Base-by-base conservation (phyloP, 2,888 invertebrate genomes). In the Nymphalis polychloros region DNA sequence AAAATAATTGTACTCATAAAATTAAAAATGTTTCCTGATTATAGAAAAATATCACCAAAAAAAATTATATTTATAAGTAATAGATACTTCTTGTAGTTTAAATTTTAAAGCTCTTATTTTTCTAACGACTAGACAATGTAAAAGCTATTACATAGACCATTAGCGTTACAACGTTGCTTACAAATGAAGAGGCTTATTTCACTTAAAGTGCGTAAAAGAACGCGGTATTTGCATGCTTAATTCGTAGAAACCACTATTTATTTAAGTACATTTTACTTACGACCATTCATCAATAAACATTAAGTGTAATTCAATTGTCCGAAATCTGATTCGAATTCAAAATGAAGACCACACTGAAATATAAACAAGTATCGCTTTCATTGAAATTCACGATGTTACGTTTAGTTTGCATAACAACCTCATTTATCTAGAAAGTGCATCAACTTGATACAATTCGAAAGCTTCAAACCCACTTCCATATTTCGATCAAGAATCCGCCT, bases 351-450 rank as follows among this genome's bases (percentile, higher is more conserved):
- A 64, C 67, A 70, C 77, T 80, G 79, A 81, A 81, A 79, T 76
- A 77, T 75, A 78, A 80, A 76, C 78, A 79, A 80, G 72, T 83
- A 81, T 84, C 81, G 79, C 81, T 86, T 84, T 83, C 85, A 89
- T 92, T 92, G 86, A 82, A 87, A 91, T 92, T 90, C 92, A 87
- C 81, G 71, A 77, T 84, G 90, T 89, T 86, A 88, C 87, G 82
- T 86, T 78, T 81, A 79, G 88, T 92, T 90, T 89, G 90, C 91
- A 90, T 91, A 90, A 88, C 85, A 84, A 80, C 78, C 79, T 77
- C 84, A 81, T 85, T 86, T 85, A 86, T 86, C 86, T 92, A 91
- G 92, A 92, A 92, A 92, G 92, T 88, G 85, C 86, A 87, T 89
- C 84, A 80, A 83, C 84, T 84, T 84, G 83, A 83, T 82, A 78